Percentiles rank a stretch among this genome's conserved stretches.
phyloP scores from a whole-genome alignment of 2,888 invertebrate genomes.

The Melanostoma scalare region DNA sequence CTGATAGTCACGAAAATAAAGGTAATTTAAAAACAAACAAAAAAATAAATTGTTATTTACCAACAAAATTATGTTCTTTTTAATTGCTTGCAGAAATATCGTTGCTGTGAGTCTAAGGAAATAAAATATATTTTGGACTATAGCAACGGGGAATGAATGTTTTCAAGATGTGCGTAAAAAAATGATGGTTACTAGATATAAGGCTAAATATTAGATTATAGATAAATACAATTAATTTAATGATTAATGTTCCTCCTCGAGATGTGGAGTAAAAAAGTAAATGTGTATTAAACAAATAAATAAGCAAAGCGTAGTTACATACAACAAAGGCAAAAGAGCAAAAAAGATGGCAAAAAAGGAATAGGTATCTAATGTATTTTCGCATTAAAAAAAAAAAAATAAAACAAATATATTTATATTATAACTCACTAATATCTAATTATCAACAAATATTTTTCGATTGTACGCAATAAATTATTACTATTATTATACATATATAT shows the following conservation, averaged over 20 bases:
- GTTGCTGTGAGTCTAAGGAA: slow-evolving; percentile 81
- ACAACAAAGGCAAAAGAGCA: slow-evolving; percentile 34
- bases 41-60: background rate
- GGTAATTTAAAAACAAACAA: slow-evolving; percentile 74
- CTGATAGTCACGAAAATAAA: slow-evolving; percentile 82
- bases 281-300: slow-evolving; percentile 53
- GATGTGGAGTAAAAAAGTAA: slow-evolving; percentile 70
- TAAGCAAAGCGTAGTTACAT: slow-evolving; percentile 57
- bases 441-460: slow-evolving; percentile 61
- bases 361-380: slow-evolving; percentile 65
- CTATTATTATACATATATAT: slow-evolving; percentile 54
- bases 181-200: slow-evolving; percentile 78
- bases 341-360: slow-evolving; percentile 40
- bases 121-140: slow-evolving; percentile 61
- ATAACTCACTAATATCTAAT: slow-evolving; percentile 63
- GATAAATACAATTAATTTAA: slow-evolving; percentile 70
- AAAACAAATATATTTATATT: slow-evolving; percentile 69
- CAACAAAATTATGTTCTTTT: slow-evolving; percentile 74
- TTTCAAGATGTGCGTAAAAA: slow-evolving; percentile 74
- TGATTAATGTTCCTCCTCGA: slow-evolving; percentile 70
- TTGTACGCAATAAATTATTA: slow-evolving; percentile 72
- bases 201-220: slow-evolving; percentile 74
- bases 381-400: slow-evolving; percentile 60
- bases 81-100: slow-evolving; percentile 76
- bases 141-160: slow-evolving; percentile 67